These are phyloP conservation scores for Mycalesis mineus DNA, from an alignment of 2,888 invertebrate species.

Conservation along the genomic window DNA sequence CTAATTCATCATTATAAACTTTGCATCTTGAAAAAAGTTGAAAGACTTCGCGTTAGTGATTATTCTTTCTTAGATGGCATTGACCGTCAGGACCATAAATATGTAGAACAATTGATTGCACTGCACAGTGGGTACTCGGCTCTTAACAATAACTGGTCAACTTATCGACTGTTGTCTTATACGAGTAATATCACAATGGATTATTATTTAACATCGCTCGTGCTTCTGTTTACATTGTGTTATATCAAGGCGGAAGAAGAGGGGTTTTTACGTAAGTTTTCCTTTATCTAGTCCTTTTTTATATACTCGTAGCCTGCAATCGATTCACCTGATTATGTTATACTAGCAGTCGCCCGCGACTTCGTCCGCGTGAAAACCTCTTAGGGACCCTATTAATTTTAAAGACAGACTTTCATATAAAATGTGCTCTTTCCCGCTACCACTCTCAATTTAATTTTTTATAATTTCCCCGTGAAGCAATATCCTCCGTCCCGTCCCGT, in stretches of 20 bases:
- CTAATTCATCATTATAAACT: too few relatives aligned
- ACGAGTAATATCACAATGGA: slow-evolving; percentile 49
- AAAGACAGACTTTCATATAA: too few relatives aligned
- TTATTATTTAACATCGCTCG: slow-evolving; percentile 40
- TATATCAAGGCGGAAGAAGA: slow-evolving; percentile 43
- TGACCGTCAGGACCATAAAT: slow-evolving; percentile 45
- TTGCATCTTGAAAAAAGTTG: not conserved
- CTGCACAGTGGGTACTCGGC: slow-evolving; percentile 52
- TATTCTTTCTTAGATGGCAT: slow-evolving; percentile 19
- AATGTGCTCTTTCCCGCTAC: too few relatives aligned
- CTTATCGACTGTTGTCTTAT: not conserved
- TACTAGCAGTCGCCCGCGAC: too few relatives aligned
- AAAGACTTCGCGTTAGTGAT: slow-evolving; percentile 1
- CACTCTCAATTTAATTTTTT: too few relatives aligned
- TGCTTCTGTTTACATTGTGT: slow-evolving; percentile 39
- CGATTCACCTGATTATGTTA: too few relatives aligned
- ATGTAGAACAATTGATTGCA: slow-evolving; percentile 37
- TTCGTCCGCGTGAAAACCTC: too few relatives aligned
- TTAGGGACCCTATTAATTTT: too few relatives aligned
- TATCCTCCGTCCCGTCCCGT: too few relatives aligned
- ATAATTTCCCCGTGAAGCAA: too few relatives aligned
- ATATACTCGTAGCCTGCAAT: too few relatives aligned
- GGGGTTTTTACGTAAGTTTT: slow-evolving; percentile 52
- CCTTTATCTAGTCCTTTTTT: too few relatives aligned
- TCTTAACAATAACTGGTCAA: slow-evolving; percentile 41